These are phyloP conservation scores for Elephantulus edwardii DNA, from an alignment of 2,113 vertebrate species.

Conservation along the genomic window DNA sequence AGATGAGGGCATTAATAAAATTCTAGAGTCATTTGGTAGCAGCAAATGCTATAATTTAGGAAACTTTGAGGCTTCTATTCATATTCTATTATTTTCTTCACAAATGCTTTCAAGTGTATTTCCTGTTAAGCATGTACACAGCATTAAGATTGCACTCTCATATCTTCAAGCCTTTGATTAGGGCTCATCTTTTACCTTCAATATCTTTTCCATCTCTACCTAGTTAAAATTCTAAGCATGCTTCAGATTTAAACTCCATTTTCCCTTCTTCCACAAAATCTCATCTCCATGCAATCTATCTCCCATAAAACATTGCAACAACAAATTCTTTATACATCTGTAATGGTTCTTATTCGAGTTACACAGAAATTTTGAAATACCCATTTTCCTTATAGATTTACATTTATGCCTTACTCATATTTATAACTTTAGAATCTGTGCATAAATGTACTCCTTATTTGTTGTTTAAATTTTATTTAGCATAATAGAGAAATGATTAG, in stretches of 20 bases:
- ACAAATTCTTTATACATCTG: too few species aligned
- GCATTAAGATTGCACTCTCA: too few species aligned
- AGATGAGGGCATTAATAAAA: neutral
- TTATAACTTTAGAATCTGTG: neutral
- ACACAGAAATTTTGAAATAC: neutral
- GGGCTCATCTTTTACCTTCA: neutral
- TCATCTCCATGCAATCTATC: neutral
- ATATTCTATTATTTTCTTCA: too few species aligned
- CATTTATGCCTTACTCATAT: neutral
- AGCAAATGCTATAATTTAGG: neutral
- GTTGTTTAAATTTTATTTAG: neutral
- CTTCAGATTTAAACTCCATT: neutral
- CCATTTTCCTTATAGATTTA: neutral
- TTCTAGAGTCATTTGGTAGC: neutral
- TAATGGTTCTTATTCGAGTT: neutral
- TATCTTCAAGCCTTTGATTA: neutral
- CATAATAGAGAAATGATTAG: neutral
- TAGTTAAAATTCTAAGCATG: neutral
- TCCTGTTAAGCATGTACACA: neutral
- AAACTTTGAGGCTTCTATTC: rapidly evolving
- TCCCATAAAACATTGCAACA: too few species aligned
- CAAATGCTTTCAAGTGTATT: neutral
- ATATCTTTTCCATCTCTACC: neutral
- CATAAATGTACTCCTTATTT: neutral
- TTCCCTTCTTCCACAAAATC: neutral